Conservation (phyloP, 2,113 vertebrate genomes). For the Ictalurus furcatus region DNA sequence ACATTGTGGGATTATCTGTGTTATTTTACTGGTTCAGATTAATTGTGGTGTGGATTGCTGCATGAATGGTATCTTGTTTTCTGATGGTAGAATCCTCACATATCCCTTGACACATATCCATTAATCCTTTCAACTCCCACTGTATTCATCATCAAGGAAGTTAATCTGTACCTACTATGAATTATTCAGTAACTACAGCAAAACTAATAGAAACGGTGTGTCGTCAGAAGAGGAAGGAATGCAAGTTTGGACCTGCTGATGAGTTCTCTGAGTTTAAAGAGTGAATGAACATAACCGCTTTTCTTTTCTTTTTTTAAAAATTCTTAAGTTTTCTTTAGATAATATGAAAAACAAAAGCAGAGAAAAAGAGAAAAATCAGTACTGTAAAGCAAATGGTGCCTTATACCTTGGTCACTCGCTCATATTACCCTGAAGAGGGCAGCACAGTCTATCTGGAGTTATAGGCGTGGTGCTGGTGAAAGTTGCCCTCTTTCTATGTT, state of each 20-base stretch:
- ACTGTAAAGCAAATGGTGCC: neutral
- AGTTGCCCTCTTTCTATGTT: neutral
- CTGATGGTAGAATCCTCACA: neutral
- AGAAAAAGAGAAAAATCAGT: too few species aligned
- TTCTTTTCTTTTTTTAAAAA: neutral
- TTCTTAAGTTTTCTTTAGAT: neutral
- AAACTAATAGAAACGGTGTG: neutral
- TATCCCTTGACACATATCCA: neutral
- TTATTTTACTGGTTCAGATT: neutral
- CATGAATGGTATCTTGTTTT: neutral
- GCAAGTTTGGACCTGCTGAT: neutral
- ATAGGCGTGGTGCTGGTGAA: neutral
- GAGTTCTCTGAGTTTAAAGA: neutral
- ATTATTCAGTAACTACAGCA: neutral
- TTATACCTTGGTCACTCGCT: neutral
- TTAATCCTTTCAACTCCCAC: neutral
- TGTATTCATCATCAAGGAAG: neutral
- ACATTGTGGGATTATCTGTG: neutral
- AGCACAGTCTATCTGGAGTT: conserved; percentile 32
- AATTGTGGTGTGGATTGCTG: neutral
- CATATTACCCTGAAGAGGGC: conserved; percentile 49
- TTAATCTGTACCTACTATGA: neutral
- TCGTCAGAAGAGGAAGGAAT: neutral
- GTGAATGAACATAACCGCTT: neutral
- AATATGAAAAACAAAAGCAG: neutral